phyloP scores from a whole-genome alignment of 2,113 vertebrate genomes.

The Bettongia penicillata region DNA sequence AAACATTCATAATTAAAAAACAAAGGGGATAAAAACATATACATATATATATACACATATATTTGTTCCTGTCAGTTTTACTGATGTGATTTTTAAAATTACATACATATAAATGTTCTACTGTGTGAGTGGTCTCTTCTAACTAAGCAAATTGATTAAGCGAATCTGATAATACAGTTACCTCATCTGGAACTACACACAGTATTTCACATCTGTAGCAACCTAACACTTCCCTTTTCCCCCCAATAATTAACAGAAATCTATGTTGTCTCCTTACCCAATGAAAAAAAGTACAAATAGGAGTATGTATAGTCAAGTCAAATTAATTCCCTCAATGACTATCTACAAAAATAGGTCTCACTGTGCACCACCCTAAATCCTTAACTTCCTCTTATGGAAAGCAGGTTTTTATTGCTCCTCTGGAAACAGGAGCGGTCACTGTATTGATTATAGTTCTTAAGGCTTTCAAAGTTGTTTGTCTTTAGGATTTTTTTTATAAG shows the following conservation, averaged over 20 bases:
- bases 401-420: background rate
- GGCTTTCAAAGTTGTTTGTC: too few relatives aligned
- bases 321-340: background rate
- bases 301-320: background rate
- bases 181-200: background rate
- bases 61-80: background rate
- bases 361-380: background rate
- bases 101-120: background rate
- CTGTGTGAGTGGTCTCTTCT: background rate
- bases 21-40: background rate
- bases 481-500: too few relatives aligned
- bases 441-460: too few relatives aligned
- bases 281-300: background rate
- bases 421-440: background rate
- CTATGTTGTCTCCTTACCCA: background rate
- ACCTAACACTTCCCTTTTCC: background rate
- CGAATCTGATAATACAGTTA: background rate
- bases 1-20: background rate
- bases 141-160: background rate
- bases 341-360: background rate
- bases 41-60: background rate
- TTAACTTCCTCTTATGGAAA: background rate
- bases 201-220: background rate
- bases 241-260: background rate
- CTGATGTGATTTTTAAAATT: background rate